Percentiles rank a stretch among this genome's conserved stretches.
Evolutionary conservation across 2,888 invertebrate genomes (phyloP).

Genomic region (Oegoconia quadripuncta): DNA sequence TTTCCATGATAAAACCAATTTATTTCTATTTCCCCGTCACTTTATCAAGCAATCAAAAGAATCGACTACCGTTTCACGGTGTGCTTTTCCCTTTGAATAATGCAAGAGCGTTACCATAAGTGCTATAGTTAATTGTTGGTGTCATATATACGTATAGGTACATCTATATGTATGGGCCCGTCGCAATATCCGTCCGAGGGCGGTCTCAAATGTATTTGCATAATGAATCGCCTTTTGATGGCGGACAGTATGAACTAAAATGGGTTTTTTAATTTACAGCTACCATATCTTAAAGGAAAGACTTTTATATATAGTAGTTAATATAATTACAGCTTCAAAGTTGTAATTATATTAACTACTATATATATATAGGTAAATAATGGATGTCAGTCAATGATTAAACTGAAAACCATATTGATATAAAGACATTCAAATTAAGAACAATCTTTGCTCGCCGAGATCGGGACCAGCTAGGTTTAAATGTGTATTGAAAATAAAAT

Average conservation of each 20-base stretch:
- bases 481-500: no score
- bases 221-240: slow-evolving; percentile 34
- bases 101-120: background rate
- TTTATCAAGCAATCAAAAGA: background rate
- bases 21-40: background rate
- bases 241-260: slow-evolving; percentile 7
- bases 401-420: no score
- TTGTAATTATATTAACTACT: background rate
- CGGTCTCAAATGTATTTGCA: slow-evolving; percentile 27
- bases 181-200: slow-evolving; percentile 36
- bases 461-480: no score
- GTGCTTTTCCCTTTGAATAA: slow-evolving; percentile 8
- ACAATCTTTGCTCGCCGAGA: no score
- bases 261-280: background rate
- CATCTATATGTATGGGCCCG: slow-evolving; percentile 16
- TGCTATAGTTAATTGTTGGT: no score
- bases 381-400: no score
- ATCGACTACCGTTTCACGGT: background rate
- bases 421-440: no score
- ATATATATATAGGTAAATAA: no score
- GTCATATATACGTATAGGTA: background rate
- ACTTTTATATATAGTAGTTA: background rate
- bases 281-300: slow-evolving; percentile 1
- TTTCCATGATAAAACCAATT: background rate
- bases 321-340: background rate